Evolutionary conservation across 2,113 vertebrate species (phyloP), one percentile per base, ranked within the genome.

Genomic region (Hippoglossus stenolepis): DNA sequence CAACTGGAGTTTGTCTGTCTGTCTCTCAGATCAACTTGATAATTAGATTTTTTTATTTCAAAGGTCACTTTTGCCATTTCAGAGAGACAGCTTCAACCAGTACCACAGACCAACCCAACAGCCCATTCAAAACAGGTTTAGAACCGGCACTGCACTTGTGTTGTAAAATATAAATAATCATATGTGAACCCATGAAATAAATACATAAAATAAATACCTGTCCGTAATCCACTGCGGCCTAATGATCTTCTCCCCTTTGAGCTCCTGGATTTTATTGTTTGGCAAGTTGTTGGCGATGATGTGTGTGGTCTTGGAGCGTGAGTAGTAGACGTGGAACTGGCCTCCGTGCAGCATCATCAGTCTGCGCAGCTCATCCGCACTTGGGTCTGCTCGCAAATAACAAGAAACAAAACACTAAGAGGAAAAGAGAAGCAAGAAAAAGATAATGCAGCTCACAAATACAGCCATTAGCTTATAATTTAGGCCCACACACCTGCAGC

Each of bases 291-390:
- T 96, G 83, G 98, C 95, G 73, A 99, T 97, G 87, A 99, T 97
- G 89, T 99, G 98, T 53, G 98, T 99, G 90, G 96, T 99, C 94
- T 97, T 98, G 77, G 96, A 97, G 87, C 95, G 96, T 15, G 97
- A 97, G 91, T 98, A 99, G 89, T 99, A 99, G 21, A 95, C 43
- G 59, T 99, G 97, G 87, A 96, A 98, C 72, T 98, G 98, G 28
- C 98, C 98, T 26, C 98, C 98, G 62, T 99, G 97, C 79, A 97
- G 89, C 96, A 98, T 97, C 97, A 99, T 99, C 68, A 99, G 91
- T 75, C 94, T 94, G 75, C 97, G 96, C 62, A 99, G 94, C 85
- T 98, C 97, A 75, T 97, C 97, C 84, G 96, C 96, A 89, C 96
- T 97, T 56, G 98, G 98, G 58, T 98, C 98, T 99, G 82, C 68